Evolutionary conservation across 1,140 invertebrate genomes (phyloP), one percentile per base, ranked within the genome.

Genomic region (Mizuhopecten yessoensis): DNA sequence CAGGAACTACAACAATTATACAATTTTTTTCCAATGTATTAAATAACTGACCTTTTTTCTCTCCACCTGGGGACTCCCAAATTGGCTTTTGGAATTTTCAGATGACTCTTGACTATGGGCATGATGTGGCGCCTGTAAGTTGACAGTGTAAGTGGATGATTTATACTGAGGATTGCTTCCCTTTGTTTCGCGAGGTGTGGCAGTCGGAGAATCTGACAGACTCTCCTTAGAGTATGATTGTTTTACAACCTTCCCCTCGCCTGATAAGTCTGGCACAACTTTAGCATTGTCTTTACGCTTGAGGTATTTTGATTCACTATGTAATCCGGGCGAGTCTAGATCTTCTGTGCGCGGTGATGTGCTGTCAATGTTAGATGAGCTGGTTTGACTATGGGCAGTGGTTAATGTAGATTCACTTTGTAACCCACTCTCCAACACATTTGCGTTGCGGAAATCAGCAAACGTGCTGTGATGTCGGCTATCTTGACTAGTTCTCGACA

Each of bases 381-480:
- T 90, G 20, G 36, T 75, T 75, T 75, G 57, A 75, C 57, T 75
- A 75, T 75, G 57, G 57, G 57, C 57, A 75, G 57, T 49, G 33
- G 90, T 90, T 29, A 86, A 39, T 86, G 88, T 86, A 23, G 87
- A 87, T 34, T 86, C 92, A 91, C 33, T 86, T 42, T 91, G 90
- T 90, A 88, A 88, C 34, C 90, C 89, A 11, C 88, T 42, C 34
- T 89, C 75, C 57, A 90, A 33, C 29, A 89, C 90, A 89, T 42
- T 90, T n/a, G 91, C 89, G n/a, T 91, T 93, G 36, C 94, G 93
- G 87, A 95, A 95, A 91, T 95, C 94, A 0, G 93, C 91, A 90
- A 95, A 95, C 17, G 93, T 95, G 15, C 90, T 93, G 33, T 93
- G 92, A 92, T 95, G 94, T 36, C 93, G 94, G 34, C 90, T 93